phyloP scores from a whole-genome alignment of 2,113 vertebrate genomes.

The Colius striatus region DNA sequence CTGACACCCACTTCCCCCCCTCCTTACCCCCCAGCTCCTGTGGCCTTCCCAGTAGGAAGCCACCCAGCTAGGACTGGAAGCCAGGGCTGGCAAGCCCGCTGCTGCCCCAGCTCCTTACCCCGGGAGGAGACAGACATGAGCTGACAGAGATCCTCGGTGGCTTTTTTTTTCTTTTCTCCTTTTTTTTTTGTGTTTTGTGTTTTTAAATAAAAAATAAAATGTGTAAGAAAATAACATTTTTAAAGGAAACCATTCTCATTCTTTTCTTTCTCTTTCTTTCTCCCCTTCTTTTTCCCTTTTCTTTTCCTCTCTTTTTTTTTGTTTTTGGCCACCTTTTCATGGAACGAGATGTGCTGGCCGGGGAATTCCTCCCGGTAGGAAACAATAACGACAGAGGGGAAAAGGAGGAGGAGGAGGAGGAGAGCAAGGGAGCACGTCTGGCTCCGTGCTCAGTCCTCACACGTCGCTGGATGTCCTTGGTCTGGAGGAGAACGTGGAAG shows the following conservation, averaged over 20 bases:
- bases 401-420: neutral
- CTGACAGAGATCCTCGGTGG: neutral
- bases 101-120: neutral
- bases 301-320: neutral
- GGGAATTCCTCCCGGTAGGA: neutral
- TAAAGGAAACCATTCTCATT: slow-evolving; percentile 32
- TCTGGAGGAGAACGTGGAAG: slow-evolving; percentile 82
- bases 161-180: too few relatives aligned
- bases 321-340: slow-evolving; percentile 12
- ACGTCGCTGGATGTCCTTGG: slow-evolving; percentile 91
- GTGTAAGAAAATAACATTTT: slow-evolving; percentile 58
- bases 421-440: neutral
- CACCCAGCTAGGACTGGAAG: neutral
- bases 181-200: slow-evolving; percentile 18
- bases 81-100: neutral
- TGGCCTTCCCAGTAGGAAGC: neutral
- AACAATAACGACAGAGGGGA: neutral
- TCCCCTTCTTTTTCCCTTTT: neutral
- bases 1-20: too few relatives aligned
- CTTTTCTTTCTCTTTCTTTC: slow-evolving; percentile 10
- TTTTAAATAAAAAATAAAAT: slow-evolving; percentile 64
- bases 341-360: slow-evolving; percentile 32
- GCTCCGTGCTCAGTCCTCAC: slow-evolving; percentile 48
- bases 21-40: too few relatives aligned
- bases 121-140: neutral